Conservation (phyloP, 2,888 invertebrate genomes). For the Lysandra coridon region DNA sequence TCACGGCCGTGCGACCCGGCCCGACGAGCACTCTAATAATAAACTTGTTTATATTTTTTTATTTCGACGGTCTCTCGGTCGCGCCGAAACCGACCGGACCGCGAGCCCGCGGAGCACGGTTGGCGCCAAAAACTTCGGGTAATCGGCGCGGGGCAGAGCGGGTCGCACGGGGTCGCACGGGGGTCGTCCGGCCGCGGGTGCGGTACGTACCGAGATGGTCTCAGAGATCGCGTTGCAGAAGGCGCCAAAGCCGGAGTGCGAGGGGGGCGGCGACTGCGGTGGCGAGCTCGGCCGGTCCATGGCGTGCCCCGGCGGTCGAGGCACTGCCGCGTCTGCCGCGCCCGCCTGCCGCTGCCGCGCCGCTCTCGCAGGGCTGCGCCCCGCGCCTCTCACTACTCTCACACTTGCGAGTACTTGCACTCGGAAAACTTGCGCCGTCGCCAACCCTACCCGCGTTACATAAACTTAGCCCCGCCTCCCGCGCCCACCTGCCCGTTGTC, state of each 20-base stretch:
- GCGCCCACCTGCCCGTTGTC: conserved; percentile 76
- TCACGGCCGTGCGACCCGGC: conserved; percentile 79
- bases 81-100: background rate
- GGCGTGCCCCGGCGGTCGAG: conserved; percentile 60
- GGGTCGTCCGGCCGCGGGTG: conserved; percentile 35
- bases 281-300: conserved; percentile 65
- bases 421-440: background rate
- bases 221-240: conserved; percentile 78
- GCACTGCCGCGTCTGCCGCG: conserved; percentile 59
- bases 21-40: conserved; percentile 78
- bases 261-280: conserved; percentile 52
- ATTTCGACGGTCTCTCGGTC: conserved; percentile 62
- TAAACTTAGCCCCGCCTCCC: conserved; percentile 60
- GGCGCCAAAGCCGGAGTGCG: conserved; percentile 71
- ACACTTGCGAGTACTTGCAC: background rate
- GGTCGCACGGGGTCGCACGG: conserved; percentile 36
- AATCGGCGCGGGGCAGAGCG: conserved; percentile 43
- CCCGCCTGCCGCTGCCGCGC: conserved; percentile 50
- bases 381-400: background rate
- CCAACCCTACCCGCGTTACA: conserved; percentile 54
- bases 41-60: conserved; percentile 79
- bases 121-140: conserved; percentile 59
- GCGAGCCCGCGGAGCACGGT: conserved; percentile 36
- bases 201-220: conserved; percentile 74
- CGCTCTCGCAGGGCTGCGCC: conserved; percentile 1